Base-by-base conservation (phyloP, 2,888 invertebrate genomes). In the Drosophila pseudotakahashii region DNA sequence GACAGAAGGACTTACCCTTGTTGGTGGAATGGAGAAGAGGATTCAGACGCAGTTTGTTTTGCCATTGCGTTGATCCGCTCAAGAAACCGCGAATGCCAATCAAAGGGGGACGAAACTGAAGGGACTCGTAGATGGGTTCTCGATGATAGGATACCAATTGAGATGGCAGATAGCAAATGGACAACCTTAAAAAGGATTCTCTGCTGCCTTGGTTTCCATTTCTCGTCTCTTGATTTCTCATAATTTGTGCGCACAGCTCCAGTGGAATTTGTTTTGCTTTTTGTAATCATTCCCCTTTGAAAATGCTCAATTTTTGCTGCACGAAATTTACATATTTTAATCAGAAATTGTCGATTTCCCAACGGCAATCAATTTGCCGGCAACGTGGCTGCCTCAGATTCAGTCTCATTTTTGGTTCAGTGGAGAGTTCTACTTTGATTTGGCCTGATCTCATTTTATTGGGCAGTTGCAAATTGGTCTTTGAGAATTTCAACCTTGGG, bases 261-360 rank as follows among this genome's bases (percentile, higher is more conserved):
- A 13, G 14, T 57, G 63, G 26, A 41, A 53, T 36, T 54, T 39
- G 55, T 39, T 50, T 19, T 37, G 53, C 47, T 37, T 37, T 39
- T 37, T 45, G 42, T 45, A 58, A 73, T 55, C 62, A 63, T 74
- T 73, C 55, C 69, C 74, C 63, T 59, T 73, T 74, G 69, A 59
- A 59, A 69, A 63, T 52, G 63, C 51, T 51, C 48, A 13, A 53
- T 70, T 69, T 64, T 60, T 59, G 58, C 61, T 54, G 45, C n/a
- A 34, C 37, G 32, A 78, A 71, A 83, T 88, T 83, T 88, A 67
- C 83, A 83, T 83, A 75, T 80, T 78, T 78, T 88, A 88, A 85
- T 80, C 86, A 71, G 52, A 63, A 51, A 55, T 57, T 42, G 51
- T 60, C 72, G 69, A 81, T 83, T 86, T 88, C 83, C 88, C 84